Base-by-base conservation (phyloP, 1,140 invertebrate genomes). In the Megalopta genalis region DNA sequence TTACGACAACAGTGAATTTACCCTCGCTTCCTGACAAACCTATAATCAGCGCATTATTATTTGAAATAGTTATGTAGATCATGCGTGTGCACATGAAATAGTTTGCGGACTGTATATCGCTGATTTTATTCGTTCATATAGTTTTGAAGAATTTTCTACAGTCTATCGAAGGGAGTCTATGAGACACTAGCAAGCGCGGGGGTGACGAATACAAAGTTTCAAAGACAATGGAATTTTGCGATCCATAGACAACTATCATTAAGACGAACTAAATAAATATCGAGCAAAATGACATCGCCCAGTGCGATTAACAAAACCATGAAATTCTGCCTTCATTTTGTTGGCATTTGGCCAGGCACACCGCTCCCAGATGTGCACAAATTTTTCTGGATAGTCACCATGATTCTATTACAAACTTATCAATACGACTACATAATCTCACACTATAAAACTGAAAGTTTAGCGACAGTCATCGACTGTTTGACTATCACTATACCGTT, bases 381-480 rank as follows among this genome's bases (percentile, higher is more conserved):
- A 59, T 3, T 81, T 4, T 42, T 12, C 18, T 77, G 69, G 54
- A 10, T 74, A 42, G 16, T 9, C 8, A 12, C 14, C 21, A 62
- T 85, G 59, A 4, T 2, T 12, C 0, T 63, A 6, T 46, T 81
- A 16, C 73, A 85, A 9, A 62, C 12, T 12, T 85, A 52, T 73
- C 69, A 81, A 21, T 85, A 85, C 59, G 32, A 25, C 1, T 85
- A 81, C 16, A 12, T 85, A 3, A 18, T 85, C 7, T n/a, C 52
- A 23, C 64, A 69, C 10, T 81, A 63, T 5, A 6, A 8, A 1
- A 39, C 62, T 3, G 69, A 46, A 0, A 62, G 57, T 27, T 32
- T 85, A 4, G 49, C 42, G 6, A 12, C 59, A 0, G n/a, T 63
- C 16, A 77, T 74, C 23, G 84, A 85, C 14, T 63, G 60, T 12